A percentile compares a stretch with the other conserved stretches of the same genome.
Evolutionary conservation across 2,888 invertebrate species (phyloP).

Genomic region (Acronicta aceris): DNA sequence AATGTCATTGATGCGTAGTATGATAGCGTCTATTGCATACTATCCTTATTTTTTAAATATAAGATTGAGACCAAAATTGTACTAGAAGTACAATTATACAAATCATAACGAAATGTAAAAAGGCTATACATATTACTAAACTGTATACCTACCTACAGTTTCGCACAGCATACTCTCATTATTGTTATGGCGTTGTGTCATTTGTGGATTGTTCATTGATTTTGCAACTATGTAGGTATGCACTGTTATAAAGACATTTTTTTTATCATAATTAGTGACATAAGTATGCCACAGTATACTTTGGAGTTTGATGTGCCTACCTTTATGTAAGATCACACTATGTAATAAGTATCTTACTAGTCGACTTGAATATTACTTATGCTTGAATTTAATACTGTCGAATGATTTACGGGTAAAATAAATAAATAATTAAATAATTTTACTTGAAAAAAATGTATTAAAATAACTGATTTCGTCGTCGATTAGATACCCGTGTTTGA

Average conservation of each 20-base stretch:
- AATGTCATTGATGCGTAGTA: no score
- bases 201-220: constrained; percentile 65
- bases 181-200: constrained; percentile 71
- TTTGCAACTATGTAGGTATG: constrained; percentile 56
- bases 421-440: no score
- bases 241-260: constrained; percentile 53
- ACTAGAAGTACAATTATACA: background rate
- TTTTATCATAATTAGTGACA: constrained; percentile 53
- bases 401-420: no score
- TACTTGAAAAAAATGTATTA: no score
- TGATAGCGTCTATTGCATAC: no score
- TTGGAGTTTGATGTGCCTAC: constrained; percentile 6
- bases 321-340: constrained; percentile 9
- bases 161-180: constrained; percentile 69
- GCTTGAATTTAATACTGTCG: no score
- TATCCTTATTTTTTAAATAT: background rate
- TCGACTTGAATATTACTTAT: no score
- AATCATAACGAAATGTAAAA: constrained; percentile 28
- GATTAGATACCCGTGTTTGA: no score
- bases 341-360: no score
- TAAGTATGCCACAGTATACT: constrained; percentile 44
- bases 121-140: constrained; percentile 60
- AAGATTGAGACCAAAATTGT: background rate
- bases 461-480: no score
- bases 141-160: constrained; percentile 45